Evolutionary conservation across 2,113 vertebrate genomes (phyloP), one percentile per base, ranked within the genome.

Genomic region (Heterotis niloticus): DNA sequence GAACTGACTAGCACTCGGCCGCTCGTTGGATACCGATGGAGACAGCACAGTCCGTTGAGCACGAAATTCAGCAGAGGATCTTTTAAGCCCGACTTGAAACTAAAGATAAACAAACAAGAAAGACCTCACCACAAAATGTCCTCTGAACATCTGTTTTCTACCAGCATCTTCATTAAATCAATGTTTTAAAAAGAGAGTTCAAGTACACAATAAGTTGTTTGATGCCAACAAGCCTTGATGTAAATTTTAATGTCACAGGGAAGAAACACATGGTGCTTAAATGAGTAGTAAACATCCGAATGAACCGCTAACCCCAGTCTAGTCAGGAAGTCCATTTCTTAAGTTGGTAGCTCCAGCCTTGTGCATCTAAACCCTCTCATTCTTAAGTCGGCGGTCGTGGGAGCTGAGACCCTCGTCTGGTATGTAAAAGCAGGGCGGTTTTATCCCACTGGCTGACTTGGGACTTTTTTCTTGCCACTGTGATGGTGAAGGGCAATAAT

Each of bases 361-460:
- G n/a, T n/a, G n/a, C n/a, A 64, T 76, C 83, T 78, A 14, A 18
- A 14, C 24, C 18, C 20, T 34, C 56, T 26, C 69, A 66, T 54
- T 75, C 77, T 14, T 75, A 24, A 56, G 66, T n/a, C 75, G 86
- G 87, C 85, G 81, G 81, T 82, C 76, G 80, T 85, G 68, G 29
- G 26, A n/a, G 52, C 74, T 73, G 17, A 17, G 52, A 80, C 78
- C 51, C 64, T 73, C 65, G 34, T 29, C 24, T 24, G 28, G 34
- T 23, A 64, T 52, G 67, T 23, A 0, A 54, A 70, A 80, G 81
- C 68, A 64, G 57, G 79, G 77, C 79, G 5, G 75, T 69, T 62
- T 54, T 64, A 69, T 24, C 67, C 70, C 66, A 16, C 56, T 62
- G 57, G 62, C 18, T 68, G 64, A 51, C 62, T 34, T n/a, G 44